Base-by-base conservation (phyloP, 2,113 vertebrate species). In the Dendropsophus ebraccatus region DNA sequence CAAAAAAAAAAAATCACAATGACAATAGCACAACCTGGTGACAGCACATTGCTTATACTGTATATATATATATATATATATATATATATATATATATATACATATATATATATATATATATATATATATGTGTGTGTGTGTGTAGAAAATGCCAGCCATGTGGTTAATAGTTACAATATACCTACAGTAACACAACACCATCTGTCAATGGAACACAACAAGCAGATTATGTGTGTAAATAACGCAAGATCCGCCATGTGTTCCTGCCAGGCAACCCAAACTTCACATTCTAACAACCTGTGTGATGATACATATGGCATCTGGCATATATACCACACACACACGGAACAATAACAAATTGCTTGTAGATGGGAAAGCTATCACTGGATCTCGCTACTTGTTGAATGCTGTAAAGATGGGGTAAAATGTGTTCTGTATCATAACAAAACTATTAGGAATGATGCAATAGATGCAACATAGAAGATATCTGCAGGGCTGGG, bases 231-330 rank as follows among this genome's bases (percentile, higher is more conserved):
- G 56, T 32, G 47, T 69, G 23, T 49, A 52, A 70, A 35, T 30
- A 69, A 23, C 56, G 62, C 32, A 62, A 17, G 13, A 45, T 32
- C 17, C 19, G 17, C 82, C 37, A 60, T 75, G 72, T 84, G 72
- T 84, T 75, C 37, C 56, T 47, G 37, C 54, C 47, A 30, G 28
- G 60, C 28, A 81, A 23, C 78, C 41, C 56, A 81, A 81, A 81
- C 78, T 81, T 80, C 58, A 37, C 32, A 50, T 35, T 35, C 8
- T 21, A 23, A 56, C 23, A n/a, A 41, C 6, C 73, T 49, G 12
- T 19, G 47, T 50, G 73, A 6, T 17, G 1, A 9, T 8, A 70
- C 67, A 41, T 41, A 70, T 37, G 35, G 67, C 17, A 35, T 37
- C 65, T 69, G 30, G 0, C 14, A 70, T 70, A 41, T 41, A 41